phyloP scores from a whole-genome alignment of 2,888 invertebrate genomes.

The Melinaea menophilus region DNA sequence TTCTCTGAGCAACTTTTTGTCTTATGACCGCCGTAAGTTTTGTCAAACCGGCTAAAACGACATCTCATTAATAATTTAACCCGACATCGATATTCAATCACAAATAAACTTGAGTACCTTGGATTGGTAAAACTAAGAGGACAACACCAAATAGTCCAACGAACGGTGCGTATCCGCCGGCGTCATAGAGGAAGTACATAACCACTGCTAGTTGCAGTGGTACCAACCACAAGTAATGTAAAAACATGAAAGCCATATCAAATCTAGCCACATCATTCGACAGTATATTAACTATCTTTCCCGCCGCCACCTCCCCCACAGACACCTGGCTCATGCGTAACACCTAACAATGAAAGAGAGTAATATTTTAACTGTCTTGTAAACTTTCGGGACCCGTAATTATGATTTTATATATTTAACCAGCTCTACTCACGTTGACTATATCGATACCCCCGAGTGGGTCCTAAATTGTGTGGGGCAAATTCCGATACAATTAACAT shows the following conservation, averaged over 20 bases:
- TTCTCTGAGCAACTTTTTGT: constrained; percentile 82
- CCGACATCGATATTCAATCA: not conserved
- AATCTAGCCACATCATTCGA: constrained; percentile 91
- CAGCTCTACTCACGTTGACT: no score
- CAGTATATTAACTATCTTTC: constrained; percentile 88
- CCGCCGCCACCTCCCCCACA: constrained; percentile 82
- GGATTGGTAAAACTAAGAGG: constrained; percentile 76
- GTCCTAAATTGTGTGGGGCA: no score
- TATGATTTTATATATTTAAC: no score
- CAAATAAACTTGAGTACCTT: constrained; percentile 46
- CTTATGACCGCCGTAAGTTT: constrained; percentile 57
- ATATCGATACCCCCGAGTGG: no score
- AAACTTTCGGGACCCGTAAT: no score
- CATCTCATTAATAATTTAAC: constrained; percentile 25
- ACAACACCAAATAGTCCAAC: constrained; percentile 69
- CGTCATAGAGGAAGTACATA: constrained; percentile 55
- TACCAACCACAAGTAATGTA: constrained; percentile 89
- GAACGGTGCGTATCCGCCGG: constrained; percentile 61
- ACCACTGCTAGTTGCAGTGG: constrained; percentile 83
- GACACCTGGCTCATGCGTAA: constrained; percentile 85
- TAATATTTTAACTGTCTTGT: not conserved
- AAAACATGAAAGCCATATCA: constrained; percentile 82
- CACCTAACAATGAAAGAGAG: constrained; percentile 67
- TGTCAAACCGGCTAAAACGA: constrained; percentile 57
- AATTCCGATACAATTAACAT: no score